Base-by-base conservation (phyloP, 2,888 invertebrate genomes). In the Epistrophe eligans region DNA sequence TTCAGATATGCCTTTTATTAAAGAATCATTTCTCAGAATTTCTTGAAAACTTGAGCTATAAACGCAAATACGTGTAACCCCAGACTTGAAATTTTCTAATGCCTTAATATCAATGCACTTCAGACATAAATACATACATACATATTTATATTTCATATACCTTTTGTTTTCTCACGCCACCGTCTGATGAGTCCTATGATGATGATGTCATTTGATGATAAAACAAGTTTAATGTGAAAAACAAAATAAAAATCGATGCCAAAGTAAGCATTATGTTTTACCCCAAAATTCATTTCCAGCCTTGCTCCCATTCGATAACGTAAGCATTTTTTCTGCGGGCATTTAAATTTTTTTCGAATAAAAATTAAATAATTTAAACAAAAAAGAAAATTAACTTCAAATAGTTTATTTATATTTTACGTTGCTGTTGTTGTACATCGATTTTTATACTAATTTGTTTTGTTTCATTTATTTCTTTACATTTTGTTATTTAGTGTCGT, bases 401-500 rank as follows among this genome's bases (percentile, higher is more conserved):
- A 15, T 28, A 0, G 7, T 52, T 28, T 13, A 57, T 45, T 48
- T 17, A 48, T 32, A 28, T 17, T 24, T 24, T 32, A 48, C 48
- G 10, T 32, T 32, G 45, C n/a, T 62, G 43, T 24, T 43, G 8
- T 15, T 48, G 32, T 15, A 1, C 3, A 24, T 24, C 24, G 24
- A 24, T 24, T 24, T 24, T 2, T 24, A 15, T 4, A 15, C 28
- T n/a, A 32, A 55, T 43, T 57, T 24, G 19, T 72, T 55, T 62
- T n/a, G 32, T 77, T 55, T 43, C 9, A 40, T 19, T 48, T 50
- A 40, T 64, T 45, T 48, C 1, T 28, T 32, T 50, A 15, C 45
- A 45, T 38, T 24, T 24, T 48, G 70, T 11, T 52, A 35, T 88
- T 7, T 88, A 92, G 92, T 88, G 88, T 90, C 74, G 88, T 90